Percentiles rank a stretch among this genome's conserved stretches.
These are phyloP conservation scores for Odocoileus virginianus DNA, from an alignment of 2,113 vertebrate genomes.

Conservation along the genomic window DNA sequence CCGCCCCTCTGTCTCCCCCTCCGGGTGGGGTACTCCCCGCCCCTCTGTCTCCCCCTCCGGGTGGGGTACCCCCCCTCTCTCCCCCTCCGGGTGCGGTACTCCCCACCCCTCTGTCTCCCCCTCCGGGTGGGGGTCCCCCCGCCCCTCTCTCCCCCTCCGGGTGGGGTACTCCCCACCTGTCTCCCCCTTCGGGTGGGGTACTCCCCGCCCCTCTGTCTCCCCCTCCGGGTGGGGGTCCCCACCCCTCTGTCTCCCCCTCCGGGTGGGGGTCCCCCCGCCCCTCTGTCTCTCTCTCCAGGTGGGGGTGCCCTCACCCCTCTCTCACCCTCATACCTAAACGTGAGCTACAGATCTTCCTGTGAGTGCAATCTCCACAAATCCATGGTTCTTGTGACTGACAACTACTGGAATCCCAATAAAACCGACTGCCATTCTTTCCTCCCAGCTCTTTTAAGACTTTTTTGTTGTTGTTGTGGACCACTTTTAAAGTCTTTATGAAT, in stretches of 20 bases:
- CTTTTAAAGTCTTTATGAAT: background rate
- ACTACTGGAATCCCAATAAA: background rate
- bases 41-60: rapidly evolving
- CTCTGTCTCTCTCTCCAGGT: too few relatives aligned
- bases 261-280: rapidly evolving
- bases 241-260: rapidly evolving
- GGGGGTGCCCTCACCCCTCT: rapidly evolving
- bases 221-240: too few relatives aligned
- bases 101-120: rapidly evolving
- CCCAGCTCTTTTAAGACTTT: background rate
- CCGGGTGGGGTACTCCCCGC: too few relatives aligned
- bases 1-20: too few relatives aligned
- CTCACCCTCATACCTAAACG: rapidly evolving
- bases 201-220: too few relatives aligned
- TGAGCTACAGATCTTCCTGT: rapidly evolving
- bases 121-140: too few relatives aligned
- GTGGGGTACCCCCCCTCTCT: too few relatives aligned
- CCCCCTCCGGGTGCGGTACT: rapidly evolving
- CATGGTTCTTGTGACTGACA: background rate
- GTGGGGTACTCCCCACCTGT: rapidly evolving
- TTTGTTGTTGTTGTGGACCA: background rate
- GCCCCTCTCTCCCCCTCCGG: rapidly evolving
- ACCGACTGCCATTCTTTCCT: rapidly evolving
- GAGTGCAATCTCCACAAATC: too few relatives aligned
- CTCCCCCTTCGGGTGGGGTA: too few relatives aligned